Evolutionary conservation across 2,113 vertebrate species (phyloP).

Genomic region (Mormyrus lacerda): DNA sequence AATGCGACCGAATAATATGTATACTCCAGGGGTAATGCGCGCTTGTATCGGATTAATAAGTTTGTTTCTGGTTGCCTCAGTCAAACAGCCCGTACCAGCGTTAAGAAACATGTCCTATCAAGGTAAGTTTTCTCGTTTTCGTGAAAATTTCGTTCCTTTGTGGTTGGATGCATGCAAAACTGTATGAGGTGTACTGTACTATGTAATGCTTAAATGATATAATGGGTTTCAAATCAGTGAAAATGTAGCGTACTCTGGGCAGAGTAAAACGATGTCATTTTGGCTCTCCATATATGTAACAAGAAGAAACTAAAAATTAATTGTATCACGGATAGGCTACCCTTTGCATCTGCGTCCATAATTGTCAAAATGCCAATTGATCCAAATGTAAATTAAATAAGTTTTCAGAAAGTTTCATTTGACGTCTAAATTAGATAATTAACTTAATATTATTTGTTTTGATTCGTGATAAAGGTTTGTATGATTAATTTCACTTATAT

Average conservation of each 20-base stretch:
- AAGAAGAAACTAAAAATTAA: not conserved
- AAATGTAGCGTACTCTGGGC: not conserved
- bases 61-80: conserved; percentile 56
- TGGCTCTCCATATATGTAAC: not conserved
- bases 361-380: not conserved
- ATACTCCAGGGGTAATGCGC: conserved; percentile 53
- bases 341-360: not conserved
- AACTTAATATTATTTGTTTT: not conserved
- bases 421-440: not conserved
- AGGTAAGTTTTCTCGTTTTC: conserved; percentile 53
- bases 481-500: not conserved
- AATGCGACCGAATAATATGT: not conserved
- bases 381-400: not conserved
- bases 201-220: not conserved
- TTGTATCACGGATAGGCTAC: not conserved
- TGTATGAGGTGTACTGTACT: not conserved
- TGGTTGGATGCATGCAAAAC: not conserved
- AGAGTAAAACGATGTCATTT: not conserved
- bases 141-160: not conserved
- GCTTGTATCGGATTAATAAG: conserved; percentile 52
- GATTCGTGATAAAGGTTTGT: not conserved
- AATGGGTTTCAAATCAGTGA: not conserved
- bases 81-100: conserved; percentile 55
- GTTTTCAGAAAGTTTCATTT: not conserved
- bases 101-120: conserved; percentile 58